These are phyloP conservation scores for Catharus bicknelli DNA, from an alignment of 2,113 vertebrate genomes.

Conservation along the genomic window DNA sequence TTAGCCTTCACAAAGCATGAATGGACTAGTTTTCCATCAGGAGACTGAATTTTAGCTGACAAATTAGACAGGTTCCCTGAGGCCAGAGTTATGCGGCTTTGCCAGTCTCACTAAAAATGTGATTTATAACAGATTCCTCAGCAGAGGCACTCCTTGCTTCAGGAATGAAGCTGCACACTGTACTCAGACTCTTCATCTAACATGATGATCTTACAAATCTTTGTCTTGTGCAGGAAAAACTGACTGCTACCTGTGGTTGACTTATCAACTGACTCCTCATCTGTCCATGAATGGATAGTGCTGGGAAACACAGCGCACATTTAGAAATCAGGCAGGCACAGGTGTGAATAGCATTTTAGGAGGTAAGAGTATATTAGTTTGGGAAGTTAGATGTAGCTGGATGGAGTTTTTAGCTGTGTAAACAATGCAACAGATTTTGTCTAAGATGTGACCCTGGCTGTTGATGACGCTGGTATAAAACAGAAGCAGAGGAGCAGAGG, in stretches of 20 bases:
- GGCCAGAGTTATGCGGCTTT: constrained; percentile 68
- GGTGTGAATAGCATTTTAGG: neutral
- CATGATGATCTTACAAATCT: neutral
- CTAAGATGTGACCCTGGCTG: neutral
- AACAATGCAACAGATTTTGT: neutral
- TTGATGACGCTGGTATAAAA: accelerated
- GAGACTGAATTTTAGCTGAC: constrained; percentile 76
- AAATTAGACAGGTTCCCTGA: constrained; percentile 75
- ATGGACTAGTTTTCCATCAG: constrained; percentile 69
- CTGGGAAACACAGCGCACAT: neutral
- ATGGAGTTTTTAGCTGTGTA: neutral
- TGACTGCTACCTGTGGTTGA: neutral
- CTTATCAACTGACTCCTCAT: neutral
- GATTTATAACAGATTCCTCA: constrained; percentile 75
- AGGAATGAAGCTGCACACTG: constrained; percentile 60
- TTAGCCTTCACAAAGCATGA: constrained; percentile 66
- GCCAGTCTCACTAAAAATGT: constrained; percentile 70
- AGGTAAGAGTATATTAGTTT: neutral
- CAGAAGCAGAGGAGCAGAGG: neutral
- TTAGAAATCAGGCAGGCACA: neutral
- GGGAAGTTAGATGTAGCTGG: neutral
- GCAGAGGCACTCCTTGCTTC: constrained; percentile 67
- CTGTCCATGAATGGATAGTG: neutral
- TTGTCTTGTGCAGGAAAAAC: neutral
- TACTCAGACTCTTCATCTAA: neutral